phyloP scores from a whole-genome alignment of 2,888 invertebrate species.

The Ptilodon capucinus region DNA sequence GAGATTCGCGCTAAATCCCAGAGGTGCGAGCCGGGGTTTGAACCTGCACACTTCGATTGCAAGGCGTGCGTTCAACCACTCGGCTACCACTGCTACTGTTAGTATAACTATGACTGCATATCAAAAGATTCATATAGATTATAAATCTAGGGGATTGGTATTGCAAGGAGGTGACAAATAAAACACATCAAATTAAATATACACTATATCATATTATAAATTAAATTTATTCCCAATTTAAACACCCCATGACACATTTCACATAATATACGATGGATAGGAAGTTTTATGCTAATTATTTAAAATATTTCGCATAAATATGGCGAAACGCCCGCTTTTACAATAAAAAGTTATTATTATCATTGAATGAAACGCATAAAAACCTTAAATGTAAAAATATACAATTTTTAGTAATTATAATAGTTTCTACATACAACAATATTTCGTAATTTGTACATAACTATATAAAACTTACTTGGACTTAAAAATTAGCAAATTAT shows the following conservation, averaged over 20 bases:
- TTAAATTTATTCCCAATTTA: conserved; percentile 4
- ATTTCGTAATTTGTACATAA: conserved; percentile 17
- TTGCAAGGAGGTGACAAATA: conserved; percentile 1
- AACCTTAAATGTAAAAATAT: conserved; percentile 21
- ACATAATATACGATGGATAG: too few species aligned
- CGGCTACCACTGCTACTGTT: too few species aligned
- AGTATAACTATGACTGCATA: too few species aligned
- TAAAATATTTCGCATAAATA: conserved; percentile 5
- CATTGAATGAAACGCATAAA: conserved; percentile 7
- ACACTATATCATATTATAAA: neutral
- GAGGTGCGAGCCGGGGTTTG: too few species aligned
- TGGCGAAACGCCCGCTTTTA: conserved; percentile 1
- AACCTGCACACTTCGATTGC: too few species aligned
- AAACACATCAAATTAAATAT: conserved; percentile 1
- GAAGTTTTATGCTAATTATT: conserved; percentile 1
- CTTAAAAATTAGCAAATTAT: conserved; percentile 18
- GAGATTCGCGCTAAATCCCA: too few species aligned
- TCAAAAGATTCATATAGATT: neutral
- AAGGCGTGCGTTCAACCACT: too few species aligned
- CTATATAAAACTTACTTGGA: conserved; percentile 19
- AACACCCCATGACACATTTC: conserved; percentile 9
- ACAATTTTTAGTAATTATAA: conserved; percentile 4
- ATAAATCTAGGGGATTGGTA: neutral
- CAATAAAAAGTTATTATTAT: neutral
- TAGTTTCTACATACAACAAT: conserved; percentile 6